These are phyloP conservation scores for Fissipunctia ypsillon DNA, from an alignment of 2,888 invertebrate species.

Conservation along the genomic window DNA sequence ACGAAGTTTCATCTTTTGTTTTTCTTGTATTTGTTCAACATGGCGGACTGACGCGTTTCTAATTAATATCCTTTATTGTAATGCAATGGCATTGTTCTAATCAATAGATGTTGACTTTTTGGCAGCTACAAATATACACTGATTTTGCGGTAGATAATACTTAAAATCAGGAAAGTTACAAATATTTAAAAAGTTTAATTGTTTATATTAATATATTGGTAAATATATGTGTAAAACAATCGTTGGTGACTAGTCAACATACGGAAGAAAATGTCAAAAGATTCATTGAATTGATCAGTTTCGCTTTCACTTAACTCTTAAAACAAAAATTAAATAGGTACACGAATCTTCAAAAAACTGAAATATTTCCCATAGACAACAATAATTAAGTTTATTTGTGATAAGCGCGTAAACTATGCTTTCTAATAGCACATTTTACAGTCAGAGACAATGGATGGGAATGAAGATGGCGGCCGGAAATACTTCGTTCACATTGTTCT, in stretches of 20 bases:
- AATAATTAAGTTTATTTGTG: slow-evolving; percentile 61
- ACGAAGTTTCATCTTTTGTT: slow-evolving; percentile 35
- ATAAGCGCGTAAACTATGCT: slow-evolving; percentile 68
- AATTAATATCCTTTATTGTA: slow-evolving; percentile 32
- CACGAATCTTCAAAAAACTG: slow-evolving; percentile 14
- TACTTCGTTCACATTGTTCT: slow-evolving; percentile 51
- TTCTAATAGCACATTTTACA: slow-evolving; percentile 67
- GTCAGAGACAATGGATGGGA: slow-evolving; percentile 77
- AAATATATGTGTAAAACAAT: neutral
- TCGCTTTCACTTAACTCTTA: no score
- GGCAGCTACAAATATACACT: neutral
- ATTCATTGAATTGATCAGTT: neutral
- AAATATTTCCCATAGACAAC: slow-evolving; percentile 61
- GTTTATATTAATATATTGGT: neutral
- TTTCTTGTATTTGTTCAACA: slow-evolving; percentile 26
- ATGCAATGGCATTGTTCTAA: slow-evolving; percentile 23
- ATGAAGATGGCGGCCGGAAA: slow-evolving; percentile 74
- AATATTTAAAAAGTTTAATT: neutral
- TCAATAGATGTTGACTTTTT: neutral
- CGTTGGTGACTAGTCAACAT: neutral
- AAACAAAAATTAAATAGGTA: no score
- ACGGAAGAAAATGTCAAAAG: neutral
- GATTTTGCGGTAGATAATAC: neutral
- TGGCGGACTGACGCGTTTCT: slow-evolving; percentile 20
- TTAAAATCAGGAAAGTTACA: neutral